Evolutionary conservation across 2,797 vertebrate genomes (phyloP).

Genomic region (Anguilla anguilla): DNA sequence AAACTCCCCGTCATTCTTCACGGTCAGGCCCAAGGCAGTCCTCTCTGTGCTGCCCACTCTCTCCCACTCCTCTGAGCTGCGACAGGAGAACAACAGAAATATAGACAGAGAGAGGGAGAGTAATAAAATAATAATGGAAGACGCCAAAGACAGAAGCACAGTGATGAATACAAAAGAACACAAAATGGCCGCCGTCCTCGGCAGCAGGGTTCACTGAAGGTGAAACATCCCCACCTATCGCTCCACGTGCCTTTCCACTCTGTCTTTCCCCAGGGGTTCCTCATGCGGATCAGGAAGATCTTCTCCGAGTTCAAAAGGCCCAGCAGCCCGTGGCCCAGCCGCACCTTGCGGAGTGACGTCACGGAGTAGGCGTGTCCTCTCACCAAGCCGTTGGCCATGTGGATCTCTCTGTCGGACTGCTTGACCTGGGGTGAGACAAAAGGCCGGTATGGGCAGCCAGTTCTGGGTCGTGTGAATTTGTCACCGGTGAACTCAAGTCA

Average conservation of each 20-base stretch:
- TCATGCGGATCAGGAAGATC: conserved; percentile 87
- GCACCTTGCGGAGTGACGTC: conserved; percentile 82
- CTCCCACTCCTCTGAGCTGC: conserved; percentile 90
- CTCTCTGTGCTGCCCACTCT: conserved; percentile 81
- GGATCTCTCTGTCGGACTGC: conserved; percentile 68
- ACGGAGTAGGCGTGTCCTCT: conserved; percentile 90
- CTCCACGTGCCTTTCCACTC: conserved; percentile 95
- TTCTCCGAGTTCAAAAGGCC: conserved; percentile 82
- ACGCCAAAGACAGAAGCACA: neutral
- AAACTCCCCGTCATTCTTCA: conserved; percentile 92
- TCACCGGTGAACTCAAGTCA: neutral
- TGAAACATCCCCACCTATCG: conserved; percentile 76
- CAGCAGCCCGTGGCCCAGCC: conserved; percentile 77
- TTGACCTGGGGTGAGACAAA: conserved; percentile 62
- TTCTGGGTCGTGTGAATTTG: conserved; percentile 18
- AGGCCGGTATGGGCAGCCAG: neutral
- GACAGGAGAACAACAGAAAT: conserved; percentile 13
- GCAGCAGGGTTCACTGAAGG: neutral
- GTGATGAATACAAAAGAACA: neutral
- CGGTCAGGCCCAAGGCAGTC: conserved; percentile 78
- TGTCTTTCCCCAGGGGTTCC: conserved; percentile 91
- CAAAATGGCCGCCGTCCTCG: neutral
- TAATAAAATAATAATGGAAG: neutral
- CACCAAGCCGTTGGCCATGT: conserved; percentile 77
- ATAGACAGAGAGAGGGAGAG: neutral